A percentile compares a stretch with the other conserved stretches of the same genome.
These are phyloP conservation scores for Petromus typicus DNA, from an alignment of 2,113 vertebrate genomes.

Conservation along the genomic window DNA sequence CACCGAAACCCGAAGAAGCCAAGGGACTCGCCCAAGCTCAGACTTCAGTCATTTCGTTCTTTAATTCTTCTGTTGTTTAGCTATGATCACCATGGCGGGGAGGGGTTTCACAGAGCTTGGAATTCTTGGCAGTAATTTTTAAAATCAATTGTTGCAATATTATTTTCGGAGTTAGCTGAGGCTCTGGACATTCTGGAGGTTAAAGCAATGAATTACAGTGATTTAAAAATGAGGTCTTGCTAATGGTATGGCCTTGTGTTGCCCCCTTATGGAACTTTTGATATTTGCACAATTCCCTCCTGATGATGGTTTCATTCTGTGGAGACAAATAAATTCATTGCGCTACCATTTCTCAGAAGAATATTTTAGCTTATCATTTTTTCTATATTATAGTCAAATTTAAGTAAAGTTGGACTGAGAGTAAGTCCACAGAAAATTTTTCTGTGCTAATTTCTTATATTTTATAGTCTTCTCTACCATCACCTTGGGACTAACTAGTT, in stretches of 20 bases:
- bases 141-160: not conserved
- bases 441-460: not conserved
- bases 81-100: not conserved
- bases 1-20: not conserved
- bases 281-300: conserved; percentile 45
- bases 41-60: not conserved
- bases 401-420: not conserved
- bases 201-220: not conserved
- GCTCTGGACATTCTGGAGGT: conserved; percentile 43
- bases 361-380: not conserved
- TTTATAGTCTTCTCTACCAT: not conserved
- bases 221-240: not conserved
- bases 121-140: conserved; percentile 50
- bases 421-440: not conserved
- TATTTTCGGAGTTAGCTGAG: conserved; percentile 46
- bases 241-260: not conserved
- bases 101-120: not conserved
- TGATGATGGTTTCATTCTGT: not conserved
- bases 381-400: not conserved
- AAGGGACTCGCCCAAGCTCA: not conserved
- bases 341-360: not conserved
- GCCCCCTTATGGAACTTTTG: conserved; percentile 61
- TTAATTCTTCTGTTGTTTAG: not conserved
- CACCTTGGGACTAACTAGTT: not conserved
- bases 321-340: not conserved